Evolutionary conservation across 1,140 invertebrate genomes (phyloP), one percentile per base, ranked within the genome.

Genomic region (Diabrotica undecimpunctata): DNA sequence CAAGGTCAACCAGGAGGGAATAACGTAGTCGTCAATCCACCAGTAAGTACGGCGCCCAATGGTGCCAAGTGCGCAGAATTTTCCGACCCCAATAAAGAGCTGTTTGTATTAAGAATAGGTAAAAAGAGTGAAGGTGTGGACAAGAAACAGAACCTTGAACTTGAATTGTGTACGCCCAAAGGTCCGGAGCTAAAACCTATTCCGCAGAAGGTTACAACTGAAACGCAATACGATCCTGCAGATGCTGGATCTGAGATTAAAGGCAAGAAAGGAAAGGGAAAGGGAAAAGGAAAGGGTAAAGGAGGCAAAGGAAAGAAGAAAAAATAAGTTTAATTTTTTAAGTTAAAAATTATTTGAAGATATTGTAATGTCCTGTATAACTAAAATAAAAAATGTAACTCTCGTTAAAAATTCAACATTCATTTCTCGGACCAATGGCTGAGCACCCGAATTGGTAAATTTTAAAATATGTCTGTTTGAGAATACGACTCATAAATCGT

Each of bases 161-260:
- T 80, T 59, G 78, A 80, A 57, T 58, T 80, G 55, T 75, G 77
- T 46, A 79, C 79, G 0, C 79, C 79, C 5, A 66, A 77, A 67
- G 76, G 72, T 2, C 73, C 73, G 0, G 74, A 74, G n/a, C 65
- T 74, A n/a, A 79, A 78, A 62, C 76, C 77, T 1, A 70, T 72
- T 10, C 73, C 74, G 4, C 74, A 74, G 61, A 74, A 75, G 37
- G 72, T 76, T 61, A 76, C 77, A 5, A 65, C 72, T n/a, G 77
- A 78, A 58, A 75, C 74, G 6, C 79, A 80, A 65, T 79, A 74
- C 50, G 75, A 79, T 54, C 68, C 67, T 6, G 39, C 46, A 6
- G 77, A 79, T 59, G 58, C 62, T 2, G 51, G 67, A 11, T 10
- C 54, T 3, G 25, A 62, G 38, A 59, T 50, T 14, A 25, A 51